phyloP scores from a whole-genome alignment of 1,140 invertebrate species.

The Drosophila ercepeae region DNA sequence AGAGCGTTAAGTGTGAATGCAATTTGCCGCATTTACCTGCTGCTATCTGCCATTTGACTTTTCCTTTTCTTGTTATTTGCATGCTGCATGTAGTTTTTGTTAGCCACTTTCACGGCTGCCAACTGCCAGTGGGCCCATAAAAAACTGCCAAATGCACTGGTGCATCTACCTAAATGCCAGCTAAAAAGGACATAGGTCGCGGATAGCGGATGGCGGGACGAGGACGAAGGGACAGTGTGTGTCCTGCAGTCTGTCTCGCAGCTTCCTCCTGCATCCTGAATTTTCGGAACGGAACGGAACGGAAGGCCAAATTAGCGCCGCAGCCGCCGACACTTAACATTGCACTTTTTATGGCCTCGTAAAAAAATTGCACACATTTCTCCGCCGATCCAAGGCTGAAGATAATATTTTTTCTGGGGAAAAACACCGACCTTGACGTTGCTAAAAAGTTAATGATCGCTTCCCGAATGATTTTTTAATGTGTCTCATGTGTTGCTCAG shows the following conservation, averaged over 20 bases:
- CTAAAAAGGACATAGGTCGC: constrained; percentile 14
- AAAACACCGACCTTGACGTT: constrained; percentile 55
- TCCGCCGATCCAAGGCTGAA: constrained; percentile 24
- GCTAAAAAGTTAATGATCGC: constrained; percentile 68
- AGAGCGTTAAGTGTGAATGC: constrained; percentile 11
- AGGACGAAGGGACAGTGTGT: constrained; percentile 16
- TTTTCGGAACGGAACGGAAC: too few relatives aligned
- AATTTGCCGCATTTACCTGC: constrained; percentile 63
- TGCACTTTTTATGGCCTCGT: constrained; percentile 62
- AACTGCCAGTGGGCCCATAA: constrained; percentile 55
- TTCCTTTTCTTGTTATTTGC: constrained; percentile 25
- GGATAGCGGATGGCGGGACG: too few relatives aligned
- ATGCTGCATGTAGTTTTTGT: constrained; percentile 6
- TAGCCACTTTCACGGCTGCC: constrained; percentile 26
- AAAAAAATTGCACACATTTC: constrained; percentile 60
- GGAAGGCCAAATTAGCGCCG: constrained; percentile 75
- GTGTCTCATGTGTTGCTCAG: constrained; percentile 52
- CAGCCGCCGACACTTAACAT: constrained; percentile 58
- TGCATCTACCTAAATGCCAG: constrained; percentile 70
- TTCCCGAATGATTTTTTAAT: constrained; percentile 51
- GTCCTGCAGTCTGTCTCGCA: constrained; percentile 38
- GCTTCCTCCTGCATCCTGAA: constrained; percentile 59
- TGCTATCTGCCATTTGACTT: constrained; percentile 37
- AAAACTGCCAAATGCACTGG: constrained; percentile 74
- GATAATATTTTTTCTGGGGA: background rate